These are phyloP conservation scores for Genyomyrus donnyi DNA, from an alignment of 2,113 vertebrate genomes.

Conservation along the genomic window DNA sequence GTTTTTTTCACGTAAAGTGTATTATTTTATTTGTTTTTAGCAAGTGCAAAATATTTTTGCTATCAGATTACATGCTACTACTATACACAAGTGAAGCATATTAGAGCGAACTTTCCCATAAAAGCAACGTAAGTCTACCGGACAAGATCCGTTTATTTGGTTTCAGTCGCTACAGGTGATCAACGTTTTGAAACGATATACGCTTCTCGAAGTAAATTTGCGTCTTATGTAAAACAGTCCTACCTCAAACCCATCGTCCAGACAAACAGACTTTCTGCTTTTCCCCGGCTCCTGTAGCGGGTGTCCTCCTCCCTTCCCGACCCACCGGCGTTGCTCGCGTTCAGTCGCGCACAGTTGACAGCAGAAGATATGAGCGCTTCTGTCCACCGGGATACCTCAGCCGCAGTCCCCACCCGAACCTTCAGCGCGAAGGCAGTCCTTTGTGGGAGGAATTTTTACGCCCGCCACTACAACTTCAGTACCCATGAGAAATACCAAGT, in stretches of 20 bases:
- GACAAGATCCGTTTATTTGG: background rate
- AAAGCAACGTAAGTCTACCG: background rate
- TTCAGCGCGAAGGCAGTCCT: background rate
- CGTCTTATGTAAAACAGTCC: background rate
- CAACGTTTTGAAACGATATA: background rate
- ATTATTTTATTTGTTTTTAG: background rate
- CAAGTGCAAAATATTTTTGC: background rate
- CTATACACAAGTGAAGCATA: background rate
- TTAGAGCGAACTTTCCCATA: background rate
- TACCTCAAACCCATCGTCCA: slow-evolving; percentile 8
- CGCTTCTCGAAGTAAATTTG: background rate
- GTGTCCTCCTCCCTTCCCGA: slow-evolving; percentile 3
- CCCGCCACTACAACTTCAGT: background rate
- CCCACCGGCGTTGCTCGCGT: background rate
- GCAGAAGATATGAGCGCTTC: background rate
- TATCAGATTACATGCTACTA: background rate
- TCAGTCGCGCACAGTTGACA: background rate
- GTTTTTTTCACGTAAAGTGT: background rate
- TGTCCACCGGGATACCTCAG: background rate
- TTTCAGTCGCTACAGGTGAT: background rate
- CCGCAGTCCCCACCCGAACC: background rate
- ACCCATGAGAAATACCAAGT: background rate
- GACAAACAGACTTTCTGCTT: background rate
- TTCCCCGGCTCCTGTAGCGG: background rate
- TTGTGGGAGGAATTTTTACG: background rate